These are phyloP conservation scores for Dinocampus coccinellae DNA, from an alignment of 2,888 invertebrate species.

Conservation along the genomic window DNA sequence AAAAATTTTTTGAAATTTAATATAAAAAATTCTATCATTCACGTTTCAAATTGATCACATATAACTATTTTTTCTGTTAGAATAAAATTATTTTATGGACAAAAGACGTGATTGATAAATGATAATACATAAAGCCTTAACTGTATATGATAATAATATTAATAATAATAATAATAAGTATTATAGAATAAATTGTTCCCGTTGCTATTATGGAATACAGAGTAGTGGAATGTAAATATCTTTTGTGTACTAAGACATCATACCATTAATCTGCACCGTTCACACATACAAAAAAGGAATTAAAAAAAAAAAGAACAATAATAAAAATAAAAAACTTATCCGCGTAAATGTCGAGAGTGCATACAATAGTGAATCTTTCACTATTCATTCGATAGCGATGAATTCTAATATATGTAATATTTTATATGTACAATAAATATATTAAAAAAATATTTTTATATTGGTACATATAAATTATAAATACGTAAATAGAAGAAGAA, in stretches of 20 bases:
- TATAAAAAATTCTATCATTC: no score
- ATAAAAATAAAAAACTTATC: neutral
- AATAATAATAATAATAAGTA: no score
- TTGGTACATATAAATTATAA: neutral
- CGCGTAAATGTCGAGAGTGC: conserved; percentile 25
- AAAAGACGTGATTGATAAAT: conserved; percentile 41
- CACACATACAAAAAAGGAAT: neutral
- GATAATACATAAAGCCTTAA: conserved; percentile 32
- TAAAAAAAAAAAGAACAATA: neutral
- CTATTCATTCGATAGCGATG: neutral
- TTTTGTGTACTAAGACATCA: conserved; percentile 10
- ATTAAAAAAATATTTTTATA: no score
- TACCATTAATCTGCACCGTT: neutral
- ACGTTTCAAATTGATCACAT: no score
- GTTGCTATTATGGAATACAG: conserved; percentile 40
- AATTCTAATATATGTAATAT: no score
- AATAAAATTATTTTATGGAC: no score
- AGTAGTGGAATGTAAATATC: conserved; percentile 39
- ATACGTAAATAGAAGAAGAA: neutral
- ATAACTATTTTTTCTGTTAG: no score
- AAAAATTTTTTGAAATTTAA: no score
- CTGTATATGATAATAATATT: conserved; percentile 4
- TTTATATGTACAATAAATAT: no score
- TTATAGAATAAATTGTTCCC: conserved; percentile 15
- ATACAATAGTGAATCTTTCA: conserved; percentile 13